A percentile compares a stretch with the other conserved stretches of the same genome.
Evolutionary conservation across 2,113 vertebrate genomes (phyloP).

Genomic region (Diadophis punctatus): DNA sequence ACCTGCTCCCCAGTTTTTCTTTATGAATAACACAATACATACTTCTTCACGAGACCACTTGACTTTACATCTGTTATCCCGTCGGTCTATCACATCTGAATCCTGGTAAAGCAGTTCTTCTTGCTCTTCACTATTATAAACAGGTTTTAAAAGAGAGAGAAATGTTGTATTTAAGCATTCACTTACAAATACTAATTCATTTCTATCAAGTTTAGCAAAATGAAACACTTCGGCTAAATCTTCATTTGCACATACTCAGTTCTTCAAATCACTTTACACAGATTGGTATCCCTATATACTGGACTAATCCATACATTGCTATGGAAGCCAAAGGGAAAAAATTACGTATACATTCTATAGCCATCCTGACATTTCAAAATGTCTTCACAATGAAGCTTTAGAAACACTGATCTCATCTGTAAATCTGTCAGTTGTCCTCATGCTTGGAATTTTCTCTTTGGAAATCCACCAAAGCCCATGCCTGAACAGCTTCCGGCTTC

Average conservation of each 20-base stretch:
- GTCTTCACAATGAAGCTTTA: background rate
- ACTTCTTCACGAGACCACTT: slow-evolving; percentile 95
- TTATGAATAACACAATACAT: slow-evolving; percentile 25
- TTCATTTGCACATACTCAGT: background rate
- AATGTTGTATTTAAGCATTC: background rate
- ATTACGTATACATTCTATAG: background rate
- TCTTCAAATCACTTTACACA: background rate
- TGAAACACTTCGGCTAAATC: background rate
- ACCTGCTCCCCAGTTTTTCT: background rate
- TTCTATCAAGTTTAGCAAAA: background rate
- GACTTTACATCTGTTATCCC: slow-evolving; percentile 87
- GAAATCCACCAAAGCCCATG: background rate
- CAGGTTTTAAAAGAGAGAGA: background rate
- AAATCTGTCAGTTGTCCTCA: background rate
- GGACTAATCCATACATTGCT: background rate
- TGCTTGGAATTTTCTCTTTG: background rate
- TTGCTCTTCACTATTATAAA: slow-evolving; percentile 77
- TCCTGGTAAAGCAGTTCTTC: slow-evolving; percentile 87
- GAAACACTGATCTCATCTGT: background rate
- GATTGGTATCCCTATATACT: background rate
- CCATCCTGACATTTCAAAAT: background rate
- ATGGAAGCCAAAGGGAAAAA: background rate
- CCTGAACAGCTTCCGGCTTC: background rate
- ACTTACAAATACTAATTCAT: background rate
- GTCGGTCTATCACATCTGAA: slow-evolving; percentile 84